Evolutionary conservation across 2,888 invertebrate species (phyloP).

Genomic region (Heliconius sara): DNA sequence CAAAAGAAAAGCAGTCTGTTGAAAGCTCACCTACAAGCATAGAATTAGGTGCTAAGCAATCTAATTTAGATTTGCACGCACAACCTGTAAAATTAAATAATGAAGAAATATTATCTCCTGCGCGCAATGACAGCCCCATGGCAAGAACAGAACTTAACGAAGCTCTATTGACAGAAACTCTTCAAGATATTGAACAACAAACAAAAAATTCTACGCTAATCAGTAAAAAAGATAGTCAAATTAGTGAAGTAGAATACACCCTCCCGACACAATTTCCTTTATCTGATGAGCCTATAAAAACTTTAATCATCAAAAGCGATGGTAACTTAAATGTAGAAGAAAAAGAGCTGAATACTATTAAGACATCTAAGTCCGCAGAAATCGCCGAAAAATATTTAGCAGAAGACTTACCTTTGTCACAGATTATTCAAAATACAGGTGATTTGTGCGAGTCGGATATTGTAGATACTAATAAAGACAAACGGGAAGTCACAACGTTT

Average conservation of each 20-base stretch:
- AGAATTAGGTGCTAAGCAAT: background rate
- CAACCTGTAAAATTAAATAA: background rate
- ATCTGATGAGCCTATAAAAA: conserved; percentile 58
- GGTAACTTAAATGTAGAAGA: conserved; percentile 53
- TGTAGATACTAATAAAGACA: conserved; percentile 50
- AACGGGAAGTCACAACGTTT: conserved; percentile 60
- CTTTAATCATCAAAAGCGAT: conserved; percentile 57
- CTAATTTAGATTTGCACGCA: background rate
- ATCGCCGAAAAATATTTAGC: conserved; percentile 33
- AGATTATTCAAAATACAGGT: background rate
- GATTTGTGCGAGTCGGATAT: background rate
- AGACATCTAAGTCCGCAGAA: conserved; percentile 50
- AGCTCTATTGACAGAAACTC: background rate
- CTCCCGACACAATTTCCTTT: background rate
- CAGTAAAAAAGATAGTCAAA: background rate
- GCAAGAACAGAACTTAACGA: background rate
- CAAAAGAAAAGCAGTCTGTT: background rate
- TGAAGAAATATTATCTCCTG: background rate
- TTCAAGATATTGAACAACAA: background rate
- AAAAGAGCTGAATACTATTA: conserved; percentile 58
- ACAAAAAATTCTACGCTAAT: background rate
- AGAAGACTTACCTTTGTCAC: conserved; percentile 39
- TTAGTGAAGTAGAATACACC: background rate
- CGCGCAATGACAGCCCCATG: too few species aligned
- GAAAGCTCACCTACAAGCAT: background rate